These are phyloP conservation scores for Tachyglossus aculeatus DNA, from an alignment of 2,797 vertebrate species.

Conservation along the genomic window DNA sequence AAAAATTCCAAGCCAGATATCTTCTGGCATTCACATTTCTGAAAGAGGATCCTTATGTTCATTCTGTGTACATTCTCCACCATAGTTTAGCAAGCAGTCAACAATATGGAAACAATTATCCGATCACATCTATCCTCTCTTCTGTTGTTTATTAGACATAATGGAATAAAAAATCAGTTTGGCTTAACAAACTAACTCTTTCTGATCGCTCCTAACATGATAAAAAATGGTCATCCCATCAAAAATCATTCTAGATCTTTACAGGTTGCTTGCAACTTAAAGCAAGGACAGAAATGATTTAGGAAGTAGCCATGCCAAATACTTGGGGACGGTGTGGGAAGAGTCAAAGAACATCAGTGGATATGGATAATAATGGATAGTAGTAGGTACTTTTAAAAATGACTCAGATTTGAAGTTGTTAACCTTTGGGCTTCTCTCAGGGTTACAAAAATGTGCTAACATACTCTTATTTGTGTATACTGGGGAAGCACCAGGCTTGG, in stretches of 20 bases:
- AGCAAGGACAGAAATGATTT: neutral
- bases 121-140: too few species aligned
- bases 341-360: neutral
- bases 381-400: neutral
- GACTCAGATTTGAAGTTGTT: neutral
- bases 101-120: too few species aligned
- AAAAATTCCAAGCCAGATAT: constrained; percentile 6
- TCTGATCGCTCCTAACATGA: neutral
- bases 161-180: too few species aligned
- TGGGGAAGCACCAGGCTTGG: too few species aligned
- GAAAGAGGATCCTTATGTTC: too few species aligned
- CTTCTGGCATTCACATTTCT: constrained; percentile 1
- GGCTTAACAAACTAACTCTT: too few species aligned
- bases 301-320: neutral
- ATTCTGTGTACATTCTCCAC: too few species aligned
- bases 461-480: too few species aligned
- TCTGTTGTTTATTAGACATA: too few species aligned
- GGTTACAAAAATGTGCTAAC: too few species aligned
- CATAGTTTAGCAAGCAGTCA: too few species aligned
- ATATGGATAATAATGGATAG: neutral
- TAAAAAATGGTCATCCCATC: neutral
- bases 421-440: neutral
- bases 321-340: neutral
- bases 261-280: neutral
- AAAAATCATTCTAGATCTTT: neutral